These are phyloP conservation scores for Cosmia pyralina DNA, from an alignment of 2,888 invertebrate genomes.

Conservation along the genomic window DNA sequence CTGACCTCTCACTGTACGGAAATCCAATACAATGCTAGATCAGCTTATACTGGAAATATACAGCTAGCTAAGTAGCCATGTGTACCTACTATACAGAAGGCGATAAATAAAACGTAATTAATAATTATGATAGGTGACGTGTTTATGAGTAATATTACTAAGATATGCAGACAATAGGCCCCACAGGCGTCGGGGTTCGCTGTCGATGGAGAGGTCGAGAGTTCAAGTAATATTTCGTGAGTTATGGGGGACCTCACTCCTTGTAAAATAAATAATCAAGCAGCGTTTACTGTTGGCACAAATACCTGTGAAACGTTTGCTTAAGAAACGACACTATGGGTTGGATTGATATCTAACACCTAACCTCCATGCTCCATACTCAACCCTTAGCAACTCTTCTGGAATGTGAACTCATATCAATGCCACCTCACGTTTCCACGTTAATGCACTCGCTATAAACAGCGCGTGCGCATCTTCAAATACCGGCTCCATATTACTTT, in stretches of 20 bases:
- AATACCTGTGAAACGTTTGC: neutral
- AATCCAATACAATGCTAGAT: too few relatives aligned
- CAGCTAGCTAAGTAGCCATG: too few relatives aligned
- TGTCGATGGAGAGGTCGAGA: constrained; percentile 19
- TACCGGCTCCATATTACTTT: constrained; percentile 77
- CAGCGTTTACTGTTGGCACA: neutral
- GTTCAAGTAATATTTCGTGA: constrained; percentile 41
- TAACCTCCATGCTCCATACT: neutral
- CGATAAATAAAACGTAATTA: constrained; percentile 31
- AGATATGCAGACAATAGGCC: constrained; percentile 42
- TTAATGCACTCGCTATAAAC: constrained; percentile 56
- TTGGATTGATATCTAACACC: neutral
- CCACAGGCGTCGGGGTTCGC: constrained; percentile 7
- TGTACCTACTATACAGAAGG: neutral
- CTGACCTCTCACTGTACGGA: too few relatives aligned
- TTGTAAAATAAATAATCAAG: constrained; percentile 10
- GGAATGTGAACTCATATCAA: constrained; percentile 43
- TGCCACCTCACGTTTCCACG: constrained; percentile 43
- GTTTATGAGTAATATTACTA: constrained; percentile 42
- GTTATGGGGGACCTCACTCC: constrained; percentile 27
- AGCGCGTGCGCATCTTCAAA: constrained; percentile 72
- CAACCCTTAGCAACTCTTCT: neutral
- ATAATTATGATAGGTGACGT: constrained; percentile 22
- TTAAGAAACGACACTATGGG: neutral
- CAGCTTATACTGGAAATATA: too few relatives aligned